Conservation (phyloP, 2,888 invertebrate species). For the Bellardia pandia region DNA sequence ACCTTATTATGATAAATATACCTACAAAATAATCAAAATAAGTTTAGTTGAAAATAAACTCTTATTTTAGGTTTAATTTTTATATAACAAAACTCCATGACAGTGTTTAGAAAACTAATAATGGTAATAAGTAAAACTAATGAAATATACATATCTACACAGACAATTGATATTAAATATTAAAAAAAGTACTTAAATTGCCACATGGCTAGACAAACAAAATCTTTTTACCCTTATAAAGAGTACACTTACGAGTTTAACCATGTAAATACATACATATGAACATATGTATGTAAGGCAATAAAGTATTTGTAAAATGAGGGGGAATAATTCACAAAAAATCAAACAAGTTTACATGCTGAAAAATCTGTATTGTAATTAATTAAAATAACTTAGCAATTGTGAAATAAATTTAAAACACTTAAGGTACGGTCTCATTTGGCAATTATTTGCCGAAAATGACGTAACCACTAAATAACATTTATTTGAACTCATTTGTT, state of each 20-base stretch:
- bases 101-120: conserved; percentile 9
- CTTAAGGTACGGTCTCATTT: too few relatives aligned
- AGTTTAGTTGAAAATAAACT: background rate
- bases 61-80: background rate
- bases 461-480: too few relatives aligned
- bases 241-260: background rate
- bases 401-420: conserved; percentile 17
- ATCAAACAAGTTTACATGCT: conserved; percentile 8
- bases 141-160: background rate
- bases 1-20: background rate
- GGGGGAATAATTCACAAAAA: background rate
- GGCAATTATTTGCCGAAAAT: too few relatives aligned
- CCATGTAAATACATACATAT: background rate
- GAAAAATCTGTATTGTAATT: conserved; percentile 2
- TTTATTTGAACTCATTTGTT: too few relatives aligned
- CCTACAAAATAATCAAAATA: background rate
- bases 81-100: background rate
- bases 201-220: conserved; percentile 50
- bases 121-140: conserved; percentile 32
- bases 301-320: conserved; percentile 2
- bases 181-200: conserved; percentile 16
- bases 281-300: background rate
- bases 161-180: conserved; percentile 21
- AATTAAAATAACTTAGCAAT: background rate
- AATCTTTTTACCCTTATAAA: background rate